phyloP scores from a whole-genome alignment of 2,113 vertebrate genomes.

The Oostethus manadensis region DNA sequence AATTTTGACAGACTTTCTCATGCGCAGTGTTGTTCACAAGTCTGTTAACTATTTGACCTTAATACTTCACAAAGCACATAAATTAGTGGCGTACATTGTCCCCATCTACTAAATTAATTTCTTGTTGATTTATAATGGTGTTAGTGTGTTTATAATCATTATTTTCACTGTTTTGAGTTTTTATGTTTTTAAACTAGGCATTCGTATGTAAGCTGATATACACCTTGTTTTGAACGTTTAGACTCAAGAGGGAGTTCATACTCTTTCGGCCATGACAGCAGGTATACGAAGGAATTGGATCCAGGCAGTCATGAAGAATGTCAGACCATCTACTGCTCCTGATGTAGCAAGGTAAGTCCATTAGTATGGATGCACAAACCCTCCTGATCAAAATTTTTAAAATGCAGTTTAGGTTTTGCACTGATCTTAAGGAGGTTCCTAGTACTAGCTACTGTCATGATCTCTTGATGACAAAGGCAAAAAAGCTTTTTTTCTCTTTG shows the following conservation, averaged over 20 bases:
- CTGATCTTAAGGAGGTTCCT: neutral
- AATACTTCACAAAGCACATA: too few species aligned
- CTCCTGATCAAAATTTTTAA: neutral
- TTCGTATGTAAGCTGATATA: neutral
- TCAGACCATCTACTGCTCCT: slow-evolving; percentile 74
- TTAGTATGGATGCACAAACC: neutral
- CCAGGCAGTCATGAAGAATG: slow-evolving; percentile 78
- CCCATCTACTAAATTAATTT: too few species aligned
- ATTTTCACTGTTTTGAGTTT: neutral
- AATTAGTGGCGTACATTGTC: too few species aligned
- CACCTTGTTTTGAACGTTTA: slow-evolving; percentile 26
- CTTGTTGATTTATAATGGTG: too few species aligned
- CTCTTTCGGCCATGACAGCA: slow-evolving; percentile 78
- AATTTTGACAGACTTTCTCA: too few species aligned
- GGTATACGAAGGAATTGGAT: slow-evolving; percentile 81
- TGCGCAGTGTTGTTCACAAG: too few species aligned
- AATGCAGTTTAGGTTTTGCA: too few species aligned
- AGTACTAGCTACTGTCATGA: too few species aligned
- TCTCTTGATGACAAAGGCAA: too few species aligned
- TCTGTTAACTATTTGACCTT: too few species aligned
- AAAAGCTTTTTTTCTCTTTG: too few species aligned
- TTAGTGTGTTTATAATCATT: neutral
- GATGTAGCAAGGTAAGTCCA: slow-evolving; percentile 73
- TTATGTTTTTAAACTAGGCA: neutral
- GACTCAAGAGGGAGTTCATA: slow-evolving; percentile 74